Base-by-base conservation (phyloP, 1,140 invertebrate species). In the Heliconius nattereri region DNA sequence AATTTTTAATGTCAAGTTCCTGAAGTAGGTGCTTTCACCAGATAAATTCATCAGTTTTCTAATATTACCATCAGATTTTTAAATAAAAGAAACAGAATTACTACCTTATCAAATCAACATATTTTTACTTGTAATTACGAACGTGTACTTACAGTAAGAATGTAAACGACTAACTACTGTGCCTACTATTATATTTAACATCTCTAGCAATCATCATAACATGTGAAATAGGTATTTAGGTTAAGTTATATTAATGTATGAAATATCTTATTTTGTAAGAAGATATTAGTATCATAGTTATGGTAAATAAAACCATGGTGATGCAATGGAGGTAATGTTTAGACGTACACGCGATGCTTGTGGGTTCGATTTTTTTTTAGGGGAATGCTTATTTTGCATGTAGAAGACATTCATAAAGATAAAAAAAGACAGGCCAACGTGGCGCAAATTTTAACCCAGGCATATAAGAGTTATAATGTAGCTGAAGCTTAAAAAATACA, bases 141-240 rank as follows among this genome's bases (percentile, higher is more conserved):
- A 66, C 60, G 0, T 66, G 60, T 9, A 66, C 60, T 26, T 23
- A 66, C 3, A 66, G 1, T 29, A 5, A 66, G 23, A 26, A 29
- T 66, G 26, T 29, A 11, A 66, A 57, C 11, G 20, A 23, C 54
- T 11, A 57, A 57, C 54, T 16, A 7, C 60, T 23, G 23, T 19
- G 60, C 60, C 23, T 66, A 29, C 23, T 23, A 66, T 29, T 66
- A 66, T 29, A 23, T 66, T 29, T 29, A 57, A 57, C 54, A 26
- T 66, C 60, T 66, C 26, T 66, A 66, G 60, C 60, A 66, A 66
- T 66, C 60, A 66, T 66, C 60, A 66, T 66, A 66, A 66, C 60
- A 66, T 66, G 26, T 66, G 60, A 66, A 66, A 29, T 66, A 66
- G 60, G 60, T 29, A 66, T 66, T 66, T 29, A 66, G 60, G 60